Percentiles rank a stretch among this genome's conserved stretches.
These are phyloP conservation scores for Petrophora chlorosata DNA, from an alignment of 2,888 invertebrate genomes.

Conservation along the genomic window DNA sequence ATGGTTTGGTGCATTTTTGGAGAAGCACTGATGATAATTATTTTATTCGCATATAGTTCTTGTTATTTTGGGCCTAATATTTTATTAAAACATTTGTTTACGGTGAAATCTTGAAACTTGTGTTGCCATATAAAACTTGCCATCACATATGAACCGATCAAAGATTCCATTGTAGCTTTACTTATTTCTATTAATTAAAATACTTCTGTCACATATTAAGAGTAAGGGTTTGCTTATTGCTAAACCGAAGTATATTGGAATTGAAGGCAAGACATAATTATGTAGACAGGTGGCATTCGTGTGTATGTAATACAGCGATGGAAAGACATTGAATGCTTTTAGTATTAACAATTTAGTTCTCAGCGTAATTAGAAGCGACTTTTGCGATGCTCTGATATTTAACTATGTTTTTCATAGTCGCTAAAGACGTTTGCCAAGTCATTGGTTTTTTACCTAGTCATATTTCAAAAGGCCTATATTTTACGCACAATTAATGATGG, in stretches of 20 bases:
- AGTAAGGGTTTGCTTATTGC: slow-evolving; percentile 10
- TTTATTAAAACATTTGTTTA: slow-evolving; percentile 3
- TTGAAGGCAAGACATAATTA: slow-evolving; percentile 1
- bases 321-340: neutral
- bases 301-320: slow-evolving; percentile 19
- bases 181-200: slow-evolving; percentile 1
- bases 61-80: slow-evolving; percentile 23
- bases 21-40: neutral
- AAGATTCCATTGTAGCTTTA: neutral
- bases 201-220: slow-evolving; percentile 4
- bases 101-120: slow-evolving; percentile 9
- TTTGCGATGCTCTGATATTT: slow-evolving; percentile 10
- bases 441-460: slow-evolving; percentile 78
- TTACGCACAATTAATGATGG: slow-evolving; percentile 71
- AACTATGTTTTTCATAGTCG: slow-evolving; percentile 23
- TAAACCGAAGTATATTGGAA: slow-evolving; percentile 8
- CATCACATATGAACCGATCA: slow-evolving; percentile 22
- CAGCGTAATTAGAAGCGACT: neutral
- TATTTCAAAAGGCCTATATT: slow-evolving; percentile 73
- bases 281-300: slow-evolving; percentile 4
- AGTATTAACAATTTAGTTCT: slow-evolving; percentile 7
- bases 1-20: slow-evolving; percentile 1
- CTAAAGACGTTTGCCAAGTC: slow-evolving; percentile 32
- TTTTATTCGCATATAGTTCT: slow-evolving; percentile 14
- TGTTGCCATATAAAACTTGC: slow-evolving; percentile 34